Evolutionary conservation across 1,140 invertebrate genomes (phyloP), one percentile per base, ranked within the genome.

Genomic region (Zaprionus ghesquierei): DNA sequence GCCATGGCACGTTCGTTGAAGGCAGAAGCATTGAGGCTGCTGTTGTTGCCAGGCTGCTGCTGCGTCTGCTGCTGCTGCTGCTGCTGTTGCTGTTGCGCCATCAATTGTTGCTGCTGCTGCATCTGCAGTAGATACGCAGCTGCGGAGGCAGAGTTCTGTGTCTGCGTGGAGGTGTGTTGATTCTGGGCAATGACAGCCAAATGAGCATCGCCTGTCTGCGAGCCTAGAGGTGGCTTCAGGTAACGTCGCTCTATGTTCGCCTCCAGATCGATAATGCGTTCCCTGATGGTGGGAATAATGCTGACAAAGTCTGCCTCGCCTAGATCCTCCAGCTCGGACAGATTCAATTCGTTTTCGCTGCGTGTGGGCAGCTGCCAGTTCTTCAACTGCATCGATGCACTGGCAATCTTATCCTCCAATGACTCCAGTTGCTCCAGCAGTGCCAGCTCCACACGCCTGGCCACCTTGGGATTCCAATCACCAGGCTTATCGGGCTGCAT

Each of bases 311-410:
- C 91, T 35, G 91, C 86, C 12, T 91, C 90, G 23, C 51, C 75
- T 0, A 92, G 62, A 82, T 95, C 95, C 2, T 94, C 91, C 41
- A 93, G 93, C 31, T 86, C 78, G n/a, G 61, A 93, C 68, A 94
- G 92, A 33, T 80, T 90, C 5, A 94, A 80, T 4, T 94, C 92
- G 23, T 94, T 94, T 51, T 93, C 94, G 69, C 94, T 94, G 79
- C 94, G 94, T 54, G 93, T 93, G 35, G 94, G 95, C 6, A 96
- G 92, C 86, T 97, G 96, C 97, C 97, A 98, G 49, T 96, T 96
- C 93, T 98, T 98, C 1, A 98, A 94, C 91, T 99, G 98, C 95
- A 99, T 97, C 70, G 97, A 98, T 0, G 97, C 97, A 61, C 96
- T 96, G 2, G 96, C 96, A 2, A 99, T 96, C 79, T 98, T 96